Evolutionary conservation across 2,113 vertebrate species (phyloP).

Genomic region (Gambusia holbrooki): DNA sequence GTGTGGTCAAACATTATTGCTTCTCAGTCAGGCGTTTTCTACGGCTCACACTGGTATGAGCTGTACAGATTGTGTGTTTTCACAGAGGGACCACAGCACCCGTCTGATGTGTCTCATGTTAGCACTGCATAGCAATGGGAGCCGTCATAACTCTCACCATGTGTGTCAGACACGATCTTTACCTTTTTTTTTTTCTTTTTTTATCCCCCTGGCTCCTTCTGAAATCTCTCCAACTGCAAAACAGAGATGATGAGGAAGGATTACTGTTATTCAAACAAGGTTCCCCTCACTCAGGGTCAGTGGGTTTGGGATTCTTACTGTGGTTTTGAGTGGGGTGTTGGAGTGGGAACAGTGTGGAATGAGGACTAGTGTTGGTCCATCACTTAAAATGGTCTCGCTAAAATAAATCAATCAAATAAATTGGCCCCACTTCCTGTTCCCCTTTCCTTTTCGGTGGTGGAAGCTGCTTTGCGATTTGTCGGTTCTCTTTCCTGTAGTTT

Average conservation of each 20-base stretch:
- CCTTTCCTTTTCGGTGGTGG: constrained; percentile 37
- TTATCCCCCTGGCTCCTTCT: constrained; percentile 26
- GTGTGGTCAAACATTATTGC: constrained; percentile 52
- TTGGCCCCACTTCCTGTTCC: constrained; percentile 15
- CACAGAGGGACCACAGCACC: constrained; percentile 19
- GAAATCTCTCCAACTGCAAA: constrained; percentile 56
- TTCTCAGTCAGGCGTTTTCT: constrained; percentile 16
- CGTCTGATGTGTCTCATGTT: constrained; percentile 26
- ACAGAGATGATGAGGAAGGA: constrained; percentile 54
- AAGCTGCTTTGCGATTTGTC: constrained; percentile 49
- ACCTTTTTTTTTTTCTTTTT: constrained; percentile 8
- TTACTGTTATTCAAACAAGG: constrained; percentile 57
- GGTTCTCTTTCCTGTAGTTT: constrained; percentile 44
- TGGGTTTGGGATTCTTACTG: constrained; percentile 38
- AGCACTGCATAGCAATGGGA: constrained; percentile 48
- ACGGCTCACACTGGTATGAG: constrained; percentile 44
- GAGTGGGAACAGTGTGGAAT: constrained; percentile 10
- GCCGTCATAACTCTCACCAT: constrained; percentile 58
- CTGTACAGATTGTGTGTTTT: constrained; percentile 44
- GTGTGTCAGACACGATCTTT: constrained; percentile 42
- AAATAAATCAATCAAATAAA: constrained; percentile 41
- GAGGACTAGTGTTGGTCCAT: constrained; percentile 1
- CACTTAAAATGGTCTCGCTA: constrained; percentile 21
- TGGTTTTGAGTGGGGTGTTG: constrained; percentile 40
- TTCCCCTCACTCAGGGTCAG: constrained; percentile 43